Base-by-base conservation (phyloP, 2,113 vertebrate species). In the Podiceps cristatus region DNA sequence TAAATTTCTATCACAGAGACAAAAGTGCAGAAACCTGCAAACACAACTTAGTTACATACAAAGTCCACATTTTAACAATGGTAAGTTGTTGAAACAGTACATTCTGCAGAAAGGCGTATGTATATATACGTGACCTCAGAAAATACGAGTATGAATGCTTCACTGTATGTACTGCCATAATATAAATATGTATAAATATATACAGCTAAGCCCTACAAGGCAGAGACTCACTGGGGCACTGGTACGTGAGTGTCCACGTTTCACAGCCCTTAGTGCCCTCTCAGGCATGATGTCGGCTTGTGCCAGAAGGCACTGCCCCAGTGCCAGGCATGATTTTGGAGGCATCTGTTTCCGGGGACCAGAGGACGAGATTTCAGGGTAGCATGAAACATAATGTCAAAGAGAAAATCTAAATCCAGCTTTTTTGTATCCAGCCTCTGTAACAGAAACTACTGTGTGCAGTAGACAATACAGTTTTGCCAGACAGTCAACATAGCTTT, bases 221-320 rank as follows among this genome's bases (percentile, higher is more conserved):
- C 14, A 72, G 10, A 45, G 28, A 33, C 4, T 52, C n/a, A 24
- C 2, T n/a, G 2, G 1, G 18, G 5, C 7, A 16, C 11, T 27
- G 44, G 9, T 31, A 53, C 0, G 0, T 56, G 40, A 27, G 4
- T 47, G 5, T 19, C 18, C 18, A 28, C 7, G 6, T 37, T 10
- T 60, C 5, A 15, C 3, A 22, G 8, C 11, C 68, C 47, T 22
- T 58, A 13, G 9, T 16, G 18, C 10, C 8, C 10, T 42, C 18
- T 25, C 11, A 45, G 49, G 22, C 19, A 5, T 2, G 11, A 11
- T 3, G 0, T 3, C n/a, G 40, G 16, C 5, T 62, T 0, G 1
- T 40, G 37, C 1, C 20, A 72, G 7, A 4, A 13, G 60, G 10
- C 47, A 28, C 22, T n/a, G 15, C 7, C 27, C 8, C 31, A n/a